Evolutionary conservation across 1,140 invertebrate species (phyloP).

Genomic region (Pachypsylla venusta): DNA sequence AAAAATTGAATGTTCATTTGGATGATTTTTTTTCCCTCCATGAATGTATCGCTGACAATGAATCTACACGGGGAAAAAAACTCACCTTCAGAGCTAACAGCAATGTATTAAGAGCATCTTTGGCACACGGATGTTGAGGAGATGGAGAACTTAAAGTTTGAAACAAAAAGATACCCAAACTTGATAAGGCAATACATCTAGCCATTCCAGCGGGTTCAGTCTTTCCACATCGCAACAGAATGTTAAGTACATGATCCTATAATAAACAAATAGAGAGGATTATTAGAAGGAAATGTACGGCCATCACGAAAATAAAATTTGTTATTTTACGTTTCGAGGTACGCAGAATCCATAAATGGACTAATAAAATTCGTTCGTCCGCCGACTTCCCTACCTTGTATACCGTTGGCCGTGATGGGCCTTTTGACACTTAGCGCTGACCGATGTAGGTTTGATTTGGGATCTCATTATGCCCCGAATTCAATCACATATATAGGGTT

Average conservation of each 20-base stretch:
- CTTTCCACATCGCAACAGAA: conserved; percentile 70
- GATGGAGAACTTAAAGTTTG: conserved; percentile 27
- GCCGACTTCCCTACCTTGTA: too few relatives aligned
- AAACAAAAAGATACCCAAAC: conserved; percentile 72
- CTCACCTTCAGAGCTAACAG: conserved; percentile 68
- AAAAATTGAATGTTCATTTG: background rate
- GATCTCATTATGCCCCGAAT: too few relatives aligned
- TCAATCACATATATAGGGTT: too few relatives aligned
- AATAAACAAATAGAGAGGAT: conserved; percentile 24
- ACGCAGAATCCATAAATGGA: background rate
- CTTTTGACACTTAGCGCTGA: too few relatives aligned
- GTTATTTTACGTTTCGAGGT: too few relatives aligned
- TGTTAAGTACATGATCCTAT: conserved; percentile 75
- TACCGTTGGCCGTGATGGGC: too few relatives aligned
- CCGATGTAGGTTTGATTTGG: too few relatives aligned
- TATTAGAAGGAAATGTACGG: background rate
- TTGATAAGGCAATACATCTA: conserved; percentile 74
- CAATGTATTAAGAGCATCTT: conserved; percentile 61
- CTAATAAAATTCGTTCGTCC: too few relatives aligned
- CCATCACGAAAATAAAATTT: background rate
- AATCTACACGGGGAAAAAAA: too few relatives aligned
- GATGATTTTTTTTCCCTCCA: background rate
- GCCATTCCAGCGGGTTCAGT: conserved; percentile 76
- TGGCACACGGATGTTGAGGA: conserved; percentile 46
- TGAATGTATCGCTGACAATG: too few relatives aligned